Evolutionary conservation across 1,140 invertebrate genomes (phyloP), one percentile per base, ranked within the genome.

Genomic region (Himalopsyche phryganea): DNA sequence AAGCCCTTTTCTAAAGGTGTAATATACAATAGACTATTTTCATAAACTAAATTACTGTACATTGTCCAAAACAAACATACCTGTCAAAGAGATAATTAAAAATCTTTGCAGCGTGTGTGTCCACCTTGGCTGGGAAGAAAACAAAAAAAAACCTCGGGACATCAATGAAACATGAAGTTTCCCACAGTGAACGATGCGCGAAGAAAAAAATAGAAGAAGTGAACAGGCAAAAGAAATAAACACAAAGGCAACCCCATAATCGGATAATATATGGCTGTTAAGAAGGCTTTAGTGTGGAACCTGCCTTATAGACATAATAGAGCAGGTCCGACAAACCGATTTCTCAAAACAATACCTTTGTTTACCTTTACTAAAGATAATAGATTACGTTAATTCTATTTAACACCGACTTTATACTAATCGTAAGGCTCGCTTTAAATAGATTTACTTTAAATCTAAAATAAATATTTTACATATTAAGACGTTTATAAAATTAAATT

Each of bases 241-340:
- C 44, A 33, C 50, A 63, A 53, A 51, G 42, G 52, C 38, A 50
- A 32, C 55, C 50, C 52, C 50, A 58, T 59, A 59, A 63, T 63
- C 61, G 52, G 44, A 50, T 63, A 56, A 63, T 59, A 59, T 63
- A 63, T 63, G 61, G 52, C 57, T 41, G 46, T 45, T 50, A 48
- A 48, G 53, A 41, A 4, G 40, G 23, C 23, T 28, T 28, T 28
- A 28, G 23, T 28, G 23, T 28, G 23, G 4, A 28, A 28, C 23
- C 23, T 28, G 23, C 23, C 23, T 28, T 9, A 28, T 28, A 28
- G 23, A 28, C 23, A 28, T 28, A 28, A 28, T 28, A 28, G 3
- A 28, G 23, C 23, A 28, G 23, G 23, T 9, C 23, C 23, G 23
- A 28, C 23, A 28, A 28, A 28, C 23, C 23, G 23, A 28, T 5